Base-by-base conservation (phyloP, 1,140 invertebrate species). In the Zaprionus camerounensis region DNA sequence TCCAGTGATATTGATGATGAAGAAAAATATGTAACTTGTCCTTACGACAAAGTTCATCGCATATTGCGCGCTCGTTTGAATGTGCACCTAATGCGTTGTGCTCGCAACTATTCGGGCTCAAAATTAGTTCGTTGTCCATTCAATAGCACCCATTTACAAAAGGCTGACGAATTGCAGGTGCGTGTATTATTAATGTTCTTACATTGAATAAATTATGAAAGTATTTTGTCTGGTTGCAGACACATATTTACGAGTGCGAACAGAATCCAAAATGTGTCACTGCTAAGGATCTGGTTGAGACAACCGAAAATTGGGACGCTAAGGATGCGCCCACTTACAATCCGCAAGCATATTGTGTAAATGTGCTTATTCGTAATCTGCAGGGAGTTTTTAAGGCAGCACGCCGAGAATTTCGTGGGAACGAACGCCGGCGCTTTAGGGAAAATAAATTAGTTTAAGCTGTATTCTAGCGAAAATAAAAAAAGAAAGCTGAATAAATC, bases 241-340 rank as follows among this genome's bases (percentile, higher is more conserved):
- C 1, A 0, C 81, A 83, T 46, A 22, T 83, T 0, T 9, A 2
- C 0, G 5, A 9, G 0, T 82, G 81, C 17, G 44, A 53, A 3
- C 5, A 12, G 9, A 31, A 55, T 6, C 22, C 49, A 1, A 2
- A 13, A 7, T n/a, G 1, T 12, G 5, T 2, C 2, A 7, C 0
- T 44, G 6, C 11, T 20, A 12, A 5, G 9, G n/a, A 26, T 31
- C 3, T 26, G 1, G 4, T 70, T 2, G 51, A 66, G 3, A 15
- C 36, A 1, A 5, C 15, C 0, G 84, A 87, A 36, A 65, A 87
- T 41, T 87, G 83, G 83, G 83, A 87, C 13, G 49, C 46, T 9
- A 80, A 80, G 12, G 38, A 62, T 2, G 68, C 22, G 3, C 2
- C 51, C 0, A 71, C 70, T 0, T 87, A 88, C 38, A 13, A 87